Conservation (phyloP, 2,888 invertebrate species). For the Trichogramma dendrolimi region DNA sequence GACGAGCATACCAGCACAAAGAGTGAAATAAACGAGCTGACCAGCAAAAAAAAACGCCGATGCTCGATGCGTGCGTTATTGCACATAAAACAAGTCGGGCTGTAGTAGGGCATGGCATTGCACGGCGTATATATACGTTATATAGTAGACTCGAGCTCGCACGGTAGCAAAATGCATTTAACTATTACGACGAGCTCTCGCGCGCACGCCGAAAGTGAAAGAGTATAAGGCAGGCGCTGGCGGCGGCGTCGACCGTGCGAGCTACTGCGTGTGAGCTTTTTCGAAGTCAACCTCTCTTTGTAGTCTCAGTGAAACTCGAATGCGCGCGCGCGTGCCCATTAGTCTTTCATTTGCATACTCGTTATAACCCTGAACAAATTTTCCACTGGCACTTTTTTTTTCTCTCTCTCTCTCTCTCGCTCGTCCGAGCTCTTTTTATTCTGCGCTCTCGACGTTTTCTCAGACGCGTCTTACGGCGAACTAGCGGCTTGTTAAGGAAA, state of each 20-base stretch:
- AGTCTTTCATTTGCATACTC: constrained; percentile 36
- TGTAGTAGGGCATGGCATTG: no score
- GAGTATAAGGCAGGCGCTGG: neutral
- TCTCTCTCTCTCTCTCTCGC: neutral
- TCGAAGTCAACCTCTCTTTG: neutral
- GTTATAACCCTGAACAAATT: constrained; percentile 5
- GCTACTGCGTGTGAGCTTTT: neutral
- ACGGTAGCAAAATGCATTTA: no score
- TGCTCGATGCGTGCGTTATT: no score
- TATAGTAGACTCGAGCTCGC: no score
- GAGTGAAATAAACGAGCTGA: no score
- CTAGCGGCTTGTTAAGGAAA: no score
- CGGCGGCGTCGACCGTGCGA: neutral
- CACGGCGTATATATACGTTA: no score
- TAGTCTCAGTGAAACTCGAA: neutral
- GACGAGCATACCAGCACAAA: no score
- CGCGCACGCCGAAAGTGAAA: neutral
- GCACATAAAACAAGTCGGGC: no score
- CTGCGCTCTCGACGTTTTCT: no score
- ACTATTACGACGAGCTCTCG: neutral
- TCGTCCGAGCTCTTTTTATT: neutral
- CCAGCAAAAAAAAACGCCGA: no score
- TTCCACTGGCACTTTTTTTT: neutral
- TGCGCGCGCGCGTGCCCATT: constrained; percentile 29
- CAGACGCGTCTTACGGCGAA: no score